Evolutionary conservation across 2,888 invertebrate species (phyloP).

Genomic region (Drosophila birchii): DNA sequence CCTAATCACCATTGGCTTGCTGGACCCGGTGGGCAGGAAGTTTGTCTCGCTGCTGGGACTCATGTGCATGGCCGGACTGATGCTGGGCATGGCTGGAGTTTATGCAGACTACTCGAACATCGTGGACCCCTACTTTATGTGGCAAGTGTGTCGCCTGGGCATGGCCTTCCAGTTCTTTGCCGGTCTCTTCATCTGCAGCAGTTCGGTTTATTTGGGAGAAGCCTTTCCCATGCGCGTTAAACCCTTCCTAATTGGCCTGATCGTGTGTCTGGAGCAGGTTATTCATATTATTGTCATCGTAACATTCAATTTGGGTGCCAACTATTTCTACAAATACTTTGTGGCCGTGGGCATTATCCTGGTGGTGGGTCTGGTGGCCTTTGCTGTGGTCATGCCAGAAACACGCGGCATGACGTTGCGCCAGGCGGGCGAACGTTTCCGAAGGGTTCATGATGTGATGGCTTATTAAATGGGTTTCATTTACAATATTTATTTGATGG

Average conservation of each 20-base stretch:
- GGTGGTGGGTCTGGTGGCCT: conserved; percentile 48
- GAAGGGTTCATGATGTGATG: conserved; percentile 49
- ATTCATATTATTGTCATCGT: conserved; percentile 67
- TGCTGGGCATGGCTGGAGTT: conserved; percentile 63
- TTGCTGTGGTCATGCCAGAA: conserved; percentile 61
- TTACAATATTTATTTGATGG: not conserved
- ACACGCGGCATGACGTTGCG: conserved; percentile 59
- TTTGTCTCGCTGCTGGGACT: conserved; percentile 57
- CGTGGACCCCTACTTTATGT: conserved; percentile 40
- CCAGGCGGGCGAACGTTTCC: conserved; percentile 62
- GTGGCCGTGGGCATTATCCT: conserved; percentile 62
- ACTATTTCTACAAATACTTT: conserved; percentile 47
- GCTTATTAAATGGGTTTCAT: conserved; percentile 40
- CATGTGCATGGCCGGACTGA: conserved; percentile 64
- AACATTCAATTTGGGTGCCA: not conserved
- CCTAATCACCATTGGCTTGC: conserved; percentile 41
- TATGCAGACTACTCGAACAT: conserved; percentile 32
- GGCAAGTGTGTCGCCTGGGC: conserved; percentile 48
- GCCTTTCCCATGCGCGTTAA: conserved; percentile 76
- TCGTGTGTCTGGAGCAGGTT: conserved; percentile 71
- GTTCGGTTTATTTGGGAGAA: conserved; percentile 75
- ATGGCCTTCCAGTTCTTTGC: conserved; percentile 74
- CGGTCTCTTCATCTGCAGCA: conserved; percentile 67
- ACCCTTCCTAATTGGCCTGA: conserved; percentile 62
- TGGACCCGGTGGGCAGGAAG: conserved; percentile 71